A percentile compares a stretch with the other conserved stretches of the same genome.
Conservation (phyloP, 2,888 invertebrate species). For the Phortica okadai region DNA sequence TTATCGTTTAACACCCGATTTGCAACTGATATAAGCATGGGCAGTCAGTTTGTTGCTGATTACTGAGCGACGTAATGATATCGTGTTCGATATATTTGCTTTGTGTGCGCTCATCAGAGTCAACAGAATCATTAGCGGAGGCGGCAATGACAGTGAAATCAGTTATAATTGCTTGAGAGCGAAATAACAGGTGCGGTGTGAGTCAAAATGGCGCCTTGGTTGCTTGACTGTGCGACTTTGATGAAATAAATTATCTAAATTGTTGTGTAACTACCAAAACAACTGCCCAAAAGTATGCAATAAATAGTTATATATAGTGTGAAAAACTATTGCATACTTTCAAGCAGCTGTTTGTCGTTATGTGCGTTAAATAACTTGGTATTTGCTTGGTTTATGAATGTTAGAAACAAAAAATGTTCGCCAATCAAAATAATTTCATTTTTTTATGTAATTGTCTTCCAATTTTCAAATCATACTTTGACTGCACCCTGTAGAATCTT, state of each 20-base stretch:
- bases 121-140: background rate
- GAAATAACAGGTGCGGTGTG: background rate
- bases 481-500: too few relatives aligned
- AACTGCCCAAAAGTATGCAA: background rate
- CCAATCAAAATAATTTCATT: too few relatives aligned
- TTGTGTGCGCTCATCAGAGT: slow-evolving; percentile 7
- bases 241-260: background rate
- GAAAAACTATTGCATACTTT: background rate
- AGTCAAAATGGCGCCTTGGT: background rate
- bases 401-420: too few relatives aligned
- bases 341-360: background rate
- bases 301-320: background rate
- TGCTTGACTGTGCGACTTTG: background rate
- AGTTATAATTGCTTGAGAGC: background rate
- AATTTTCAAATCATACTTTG: too few relatives aligned
- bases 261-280: background rate
- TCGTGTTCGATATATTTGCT: background rate
- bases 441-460: too few relatives aligned
- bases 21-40: slow-evolving; percentile 39
- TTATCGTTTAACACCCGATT: slow-evolving; percentile 41
- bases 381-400: too few relatives aligned
- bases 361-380: too few relatives aligned
- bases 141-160: background rate
- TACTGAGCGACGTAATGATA: background rate
- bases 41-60: background rate